Evolutionary conservation across 1,140 invertebrate species (phyloP).

Genomic region (Ostrea edulis): DNA sequence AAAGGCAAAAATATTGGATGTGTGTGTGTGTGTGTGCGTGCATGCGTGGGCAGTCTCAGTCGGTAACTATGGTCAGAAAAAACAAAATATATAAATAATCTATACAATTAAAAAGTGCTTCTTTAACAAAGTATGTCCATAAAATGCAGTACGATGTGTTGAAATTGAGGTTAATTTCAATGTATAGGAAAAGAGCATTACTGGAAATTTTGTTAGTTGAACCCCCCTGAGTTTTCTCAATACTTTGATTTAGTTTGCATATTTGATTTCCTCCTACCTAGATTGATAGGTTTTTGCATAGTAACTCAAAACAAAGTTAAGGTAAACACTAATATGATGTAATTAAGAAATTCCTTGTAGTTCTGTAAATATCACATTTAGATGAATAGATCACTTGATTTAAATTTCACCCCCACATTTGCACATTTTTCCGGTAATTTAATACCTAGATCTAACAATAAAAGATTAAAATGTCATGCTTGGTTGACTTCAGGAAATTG

Average conservation of each 20-base stretch:
- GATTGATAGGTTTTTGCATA: neutral
- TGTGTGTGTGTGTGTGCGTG: too few relatives aligned
- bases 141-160: too few relatives aligned
- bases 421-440: slow-evolving; percentile 19
- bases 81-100: too few relatives aligned
- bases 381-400: slow-evolving; percentile 9
- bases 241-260: neutral
- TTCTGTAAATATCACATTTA: neutral
- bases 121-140: too few relatives aligned
- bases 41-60: too few relatives aligned
- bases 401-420: slow-evolving; percentile 30
- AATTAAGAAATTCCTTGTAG: neutral
- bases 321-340: slow-evolving; percentile 1
- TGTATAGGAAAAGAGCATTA: too few relatives aligned
- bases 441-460: neutral
- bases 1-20: too few relatives aligned
- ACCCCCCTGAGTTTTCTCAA: too few relatives aligned
- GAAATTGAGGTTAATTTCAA: too few relatives aligned
- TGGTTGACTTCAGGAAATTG: slow-evolving; percentile 28
- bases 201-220: too few relatives aligned
- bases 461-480: neutral
- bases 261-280: slow-evolving; percentile 15
- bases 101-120: too few relatives aligned
- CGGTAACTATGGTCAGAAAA: too few relatives aligned
- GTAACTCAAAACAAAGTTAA: slow-evolving; percentile 11